Evolutionary conservation across 2,797 vertebrate genomes (phyloP), one percentile per base, ranked within the genome.

Genomic region (Anguilla pacifica): DNA sequence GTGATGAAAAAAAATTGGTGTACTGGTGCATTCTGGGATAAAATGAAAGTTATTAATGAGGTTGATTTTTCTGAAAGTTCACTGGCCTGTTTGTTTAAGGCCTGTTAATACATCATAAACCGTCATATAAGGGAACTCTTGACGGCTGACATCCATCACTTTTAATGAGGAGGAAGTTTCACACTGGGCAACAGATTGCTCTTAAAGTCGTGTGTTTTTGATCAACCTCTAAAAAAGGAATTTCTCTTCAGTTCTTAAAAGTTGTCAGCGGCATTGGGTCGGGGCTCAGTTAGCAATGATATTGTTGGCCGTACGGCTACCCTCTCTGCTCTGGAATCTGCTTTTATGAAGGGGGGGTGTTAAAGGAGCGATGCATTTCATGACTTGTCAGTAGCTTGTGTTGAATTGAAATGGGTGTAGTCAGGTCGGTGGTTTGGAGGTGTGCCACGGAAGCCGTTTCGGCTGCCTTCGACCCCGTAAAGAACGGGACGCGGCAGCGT

Each of bases 151-250:
- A 59, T 59, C 28, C 53, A 59, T 55, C 51, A 84, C 53, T 84
- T 55, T 57, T 84, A 84, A 84, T 59, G 53, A 84, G 51, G 83
- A 35, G 83, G 83, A 35, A 59, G 83, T 81, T 55, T 84, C 83
- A 35, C 51, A 22, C 28, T 2, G n/a, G 83, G 83, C 83, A 55
- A 81, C 39, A 49, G 0, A 84, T 31, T 57, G 28, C 83, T 55
- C 13, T 84, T 59, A 57, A 59, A 39, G 51, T 59, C 22, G 17
- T 19, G 3, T 79, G 74, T 3, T 79, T 81, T 81, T 81, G 77
- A 81, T 49, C 77, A 46, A 25, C 17, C 39, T 81, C 77, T 81
- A 43, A 81, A 81, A 81, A 81, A 22, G 31, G 0, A 46, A 10
- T 81, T 81, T 43, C 39, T 79, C 39, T 17, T 79, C 6, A 46